Percentiles rank a stretch among this genome's conserved stretches.
Conservation (phyloP, 1,140 invertebrate species). For the Heliothis subflexa region DNA sequence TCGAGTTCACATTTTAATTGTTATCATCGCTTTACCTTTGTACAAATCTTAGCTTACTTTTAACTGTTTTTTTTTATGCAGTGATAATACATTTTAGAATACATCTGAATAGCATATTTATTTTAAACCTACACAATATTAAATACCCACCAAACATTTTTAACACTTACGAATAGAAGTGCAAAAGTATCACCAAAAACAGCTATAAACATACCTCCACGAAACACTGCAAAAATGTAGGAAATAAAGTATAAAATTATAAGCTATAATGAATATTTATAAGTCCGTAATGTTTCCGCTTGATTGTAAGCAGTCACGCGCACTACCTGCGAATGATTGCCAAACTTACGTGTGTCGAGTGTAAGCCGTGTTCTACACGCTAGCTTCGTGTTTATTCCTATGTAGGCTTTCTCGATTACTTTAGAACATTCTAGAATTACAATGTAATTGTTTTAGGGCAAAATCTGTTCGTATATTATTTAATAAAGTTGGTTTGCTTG, state of each 20-base stretch:
- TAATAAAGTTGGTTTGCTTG: too few relatives aligned
- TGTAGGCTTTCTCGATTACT: too few relatives aligned
- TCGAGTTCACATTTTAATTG: too few relatives aligned
- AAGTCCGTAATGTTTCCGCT: constrained; percentile 39
- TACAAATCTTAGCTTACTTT: too few relatives aligned
- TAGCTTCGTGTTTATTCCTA: not conserved
- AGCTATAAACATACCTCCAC: not conserved
- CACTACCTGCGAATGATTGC: constrained; percentile 24
- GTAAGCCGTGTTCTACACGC: not conserved
- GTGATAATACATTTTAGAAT: too few relatives aligned
- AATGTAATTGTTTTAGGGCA: not conserved
- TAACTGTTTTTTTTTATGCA: too few relatives aligned
- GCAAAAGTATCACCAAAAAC: not conserved
- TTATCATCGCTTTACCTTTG: too few relatives aligned
- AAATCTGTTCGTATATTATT: too few relatives aligned
- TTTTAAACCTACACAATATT: too few relatives aligned
- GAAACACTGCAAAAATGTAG: constrained; percentile 9
- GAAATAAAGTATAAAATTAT: constrained; percentile 33
- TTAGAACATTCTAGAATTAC: not conserved
- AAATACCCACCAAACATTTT: too few relatives aligned
- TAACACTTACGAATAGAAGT: too few relatives aligned
- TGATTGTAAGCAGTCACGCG: constrained; percentile 44
- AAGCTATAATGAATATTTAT: constrained; percentile 45
- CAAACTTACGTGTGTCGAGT: constrained; percentile 25
- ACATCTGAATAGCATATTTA: too few relatives aligned